Evolutionary conservation across 2,888 invertebrate species (phyloP).

Genomic region (Drosophila robusta): DNA sequence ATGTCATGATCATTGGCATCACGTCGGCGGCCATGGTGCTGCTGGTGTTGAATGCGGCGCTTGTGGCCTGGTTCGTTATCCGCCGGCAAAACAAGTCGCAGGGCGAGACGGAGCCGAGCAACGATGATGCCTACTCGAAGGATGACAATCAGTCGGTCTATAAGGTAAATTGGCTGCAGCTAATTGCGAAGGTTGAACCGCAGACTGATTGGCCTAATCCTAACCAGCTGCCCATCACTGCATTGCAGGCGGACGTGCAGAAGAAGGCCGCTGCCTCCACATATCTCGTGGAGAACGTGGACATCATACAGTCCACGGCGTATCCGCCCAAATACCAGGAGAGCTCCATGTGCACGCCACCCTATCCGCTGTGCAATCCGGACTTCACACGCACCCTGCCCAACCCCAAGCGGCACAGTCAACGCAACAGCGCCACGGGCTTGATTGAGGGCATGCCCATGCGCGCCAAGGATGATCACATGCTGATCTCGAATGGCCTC

Average conservation of each 20-base stretch:
- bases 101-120: slow-evolving; percentile 80
- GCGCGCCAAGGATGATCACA: slow-evolving; percentile 83
- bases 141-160: slow-evolving; percentile 84
- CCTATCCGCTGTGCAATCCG: slow-evolving; percentile 81
- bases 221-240: slow-evolving; percentile 81
- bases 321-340: slow-evolving; percentile 84
- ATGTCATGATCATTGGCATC: slow-evolving; percentile 84
- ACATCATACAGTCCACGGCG: slow-evolving; percentile 83
- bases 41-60: slow-evolving; percentile 80
- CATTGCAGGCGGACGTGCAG: slow-evolving; percentile 83
- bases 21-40: slow-evolving; percentile 83
- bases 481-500: slow-evolving; percentile 83
- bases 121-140: slow-evolving; percentile 83
- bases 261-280: slow-evolving; percentile 84
- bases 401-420: slow-evolving; percentile 83
- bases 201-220: slow-evolving; percentile 32
- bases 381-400: slow-evolving; percentile 84
- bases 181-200: slow-evolving; percentile 7
- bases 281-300: slow-evolving; percentile 83
- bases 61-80: slow-evolving; percentile 84
- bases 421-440: slow-evolving; percentile 77
- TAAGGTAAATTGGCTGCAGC: slow-evolving; percentile 68
- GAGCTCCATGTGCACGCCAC: slow-evolving; percentile 83
- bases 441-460: slow-evolving; percentile 71
- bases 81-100: slow-evolving; percentile 81